phyloP scores from a whole-genome alignment of 2,113 vertebrate genomes.

The Indicator indicator region DNA sequence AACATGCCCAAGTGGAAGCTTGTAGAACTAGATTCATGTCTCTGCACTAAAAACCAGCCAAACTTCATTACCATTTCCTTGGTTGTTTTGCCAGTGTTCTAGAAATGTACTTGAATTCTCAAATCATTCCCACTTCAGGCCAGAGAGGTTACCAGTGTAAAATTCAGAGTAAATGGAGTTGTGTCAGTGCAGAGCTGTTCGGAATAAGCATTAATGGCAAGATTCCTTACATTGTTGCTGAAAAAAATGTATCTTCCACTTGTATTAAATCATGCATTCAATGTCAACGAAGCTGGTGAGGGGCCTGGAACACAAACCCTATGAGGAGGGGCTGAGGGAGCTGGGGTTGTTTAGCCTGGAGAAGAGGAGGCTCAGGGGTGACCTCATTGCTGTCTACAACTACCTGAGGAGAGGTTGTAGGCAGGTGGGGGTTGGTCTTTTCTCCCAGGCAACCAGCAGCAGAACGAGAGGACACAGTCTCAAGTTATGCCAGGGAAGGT shows the following conservation, averaged over 20 bases:
- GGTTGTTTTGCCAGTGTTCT: not conserved
- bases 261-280: not conserved
- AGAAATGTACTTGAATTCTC: not conserved
- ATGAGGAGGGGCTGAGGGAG: no score
- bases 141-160: not conserved
- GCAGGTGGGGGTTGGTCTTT: no score
- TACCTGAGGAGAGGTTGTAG: no score
- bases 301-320: no score
- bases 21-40: not conserved
- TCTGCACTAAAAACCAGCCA: not conserved
- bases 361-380: no score
- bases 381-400: no score
- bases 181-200: not conserved
- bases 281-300: no score
- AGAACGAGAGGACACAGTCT: no score
- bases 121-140: not conserved
- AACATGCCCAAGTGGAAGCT: not conserved
- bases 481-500: no score
- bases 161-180: not conserved
- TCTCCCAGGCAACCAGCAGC: no score
- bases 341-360: no score
- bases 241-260: not conserved
- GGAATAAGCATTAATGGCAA: not conserved
- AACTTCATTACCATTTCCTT: not conserved
- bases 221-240: not conserved